Base-by-base conservation (phyloP, 2,113 vertebrate genomes). In the Daubentonia madagascariensis region DNA sequence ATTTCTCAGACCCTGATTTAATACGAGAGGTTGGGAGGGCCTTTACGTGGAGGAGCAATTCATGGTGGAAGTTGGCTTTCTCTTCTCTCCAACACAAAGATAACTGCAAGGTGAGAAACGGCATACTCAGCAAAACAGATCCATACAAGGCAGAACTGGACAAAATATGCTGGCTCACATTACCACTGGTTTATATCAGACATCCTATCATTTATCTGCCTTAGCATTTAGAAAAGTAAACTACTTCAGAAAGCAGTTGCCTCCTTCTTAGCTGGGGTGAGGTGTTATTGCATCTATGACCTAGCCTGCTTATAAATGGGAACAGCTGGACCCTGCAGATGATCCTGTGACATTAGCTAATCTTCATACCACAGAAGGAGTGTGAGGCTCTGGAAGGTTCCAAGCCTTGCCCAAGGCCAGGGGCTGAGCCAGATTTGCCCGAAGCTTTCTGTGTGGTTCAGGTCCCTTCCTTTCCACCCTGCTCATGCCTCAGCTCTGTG, bases 231-330 rank as follows among this genome's bases (percentile, higher is more conserved):
- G 3, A 10, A 25, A 4, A 68, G 57, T 6, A 48, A 76, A 61
- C 43, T 4, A 45, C 72, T 73, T 16, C 35, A 7, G 43, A 25
- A 68, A 30, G 86, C 65, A 48, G 20, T 8, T 0, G 65, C 72
- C 50, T 85, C 92, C 85, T 76, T 14, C 28, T 35, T 72, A 45
- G 83, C 25, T 3, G 2, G 54, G 52, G 68, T 1, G 22, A 12
- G 10, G 23, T 45, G n/a, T 67, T n/a, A 54, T 73, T 81, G 70
- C 32, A 18, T 35, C 85, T 1, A 20, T 25, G 20, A 10, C 25
- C 32, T 7, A 0, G 3, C 17, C 14, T 0, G 14, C 67, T 43
- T 30, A 5, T 48, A 12, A 40, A 30, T 0, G 1, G 45, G n/a
- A 73, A 25, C 3, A 79, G 65, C n/a, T 14, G 2, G 13, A 12